phyloP scores from a whole-genome alignment of 2,113 vertebrate genomes.

The Poecile atricapillus region DNA sequence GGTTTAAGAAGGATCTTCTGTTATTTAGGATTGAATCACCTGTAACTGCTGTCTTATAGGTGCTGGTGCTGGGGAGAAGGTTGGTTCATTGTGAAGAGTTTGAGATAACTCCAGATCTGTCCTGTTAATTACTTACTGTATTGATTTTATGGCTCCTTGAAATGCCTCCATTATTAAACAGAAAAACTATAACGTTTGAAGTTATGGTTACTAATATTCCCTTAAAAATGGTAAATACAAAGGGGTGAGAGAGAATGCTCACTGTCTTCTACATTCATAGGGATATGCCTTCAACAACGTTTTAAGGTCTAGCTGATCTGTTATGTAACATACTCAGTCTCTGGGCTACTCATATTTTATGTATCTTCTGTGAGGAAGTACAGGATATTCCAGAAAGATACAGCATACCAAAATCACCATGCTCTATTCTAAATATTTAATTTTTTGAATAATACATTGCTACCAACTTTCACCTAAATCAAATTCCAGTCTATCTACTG shows the following conservation, averaged over 20 bases:
- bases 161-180: not conserved
- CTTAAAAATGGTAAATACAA: not conserved
- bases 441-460: slow-evolving; percentile 52
- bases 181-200: not conserved
- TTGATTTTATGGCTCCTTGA: not conserved
- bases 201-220: not conserved
- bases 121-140: not conserved
- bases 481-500: not conserved
- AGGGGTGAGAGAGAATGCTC: not conserved
- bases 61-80: not conserved
- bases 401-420: not conserved
- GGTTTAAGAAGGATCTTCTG: not conserved
- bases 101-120: not conserved
- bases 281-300: not conserved
- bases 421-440: slow-evolving; percentile 40
- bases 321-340: slow-evolving; percentile 42
- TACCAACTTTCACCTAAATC: not conserved
- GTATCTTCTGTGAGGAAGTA: not conserved
- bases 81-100: not conserved
- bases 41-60: not conserved
- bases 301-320: not conserved
- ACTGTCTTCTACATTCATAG: not conserved
- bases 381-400: slow-evolving; percentile 20
- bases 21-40: not conserved
- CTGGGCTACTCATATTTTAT: slow-evolving; percentile 28